phyloP scores from a whole-genome alignment of 2,888 invertebrate genomes.

The Tricholauxania praeusta region DNA sequence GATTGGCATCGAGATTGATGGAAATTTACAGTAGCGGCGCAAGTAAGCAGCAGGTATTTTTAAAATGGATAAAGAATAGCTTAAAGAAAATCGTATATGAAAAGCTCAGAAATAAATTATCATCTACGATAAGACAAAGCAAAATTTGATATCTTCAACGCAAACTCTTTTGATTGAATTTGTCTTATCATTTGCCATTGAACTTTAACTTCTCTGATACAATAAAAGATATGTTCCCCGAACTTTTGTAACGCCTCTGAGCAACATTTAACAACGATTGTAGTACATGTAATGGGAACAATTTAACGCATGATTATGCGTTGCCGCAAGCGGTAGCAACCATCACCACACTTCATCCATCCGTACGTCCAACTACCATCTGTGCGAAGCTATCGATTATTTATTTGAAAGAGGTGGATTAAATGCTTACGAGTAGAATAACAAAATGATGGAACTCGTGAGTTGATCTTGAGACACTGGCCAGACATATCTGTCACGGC shows the following conservation, averaged over 20 bases:
- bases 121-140: too few species aligned
- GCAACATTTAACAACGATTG: not conserved
- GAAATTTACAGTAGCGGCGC: slow-evolving; percentile 1
- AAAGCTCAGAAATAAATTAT: too few species aligned
- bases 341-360: not conserved
- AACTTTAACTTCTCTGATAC: not conserved
- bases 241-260: not conserved
- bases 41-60: not conserved
- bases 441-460: not conserved
- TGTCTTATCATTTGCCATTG: too few species aligned
- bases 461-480: slow-evolving; percentile 20
- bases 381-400: slow-evolving; percentile 26
- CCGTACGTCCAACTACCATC: slow-evolving; percentile 11
- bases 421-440: slow-evolving; percentile 4
- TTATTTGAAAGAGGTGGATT: slow-evolving; percentile 2
- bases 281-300: slow-evolving; percentile 19
- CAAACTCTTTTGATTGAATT: too few species aligned
- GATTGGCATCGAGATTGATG: slow-evolving; percentile 16
- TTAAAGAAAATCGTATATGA: too few species aligned
- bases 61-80: not conserved
- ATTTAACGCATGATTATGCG: slow-evolving; percentile 32
- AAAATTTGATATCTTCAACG: too few species aligned
- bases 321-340: not conserved
- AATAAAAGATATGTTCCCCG: not conserved
- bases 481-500: slow-evolving; percentile 42